Base-by-base conservation (phyloP, 1,140 invertebrate genomes). In the Carposina sasakii region DNA sequence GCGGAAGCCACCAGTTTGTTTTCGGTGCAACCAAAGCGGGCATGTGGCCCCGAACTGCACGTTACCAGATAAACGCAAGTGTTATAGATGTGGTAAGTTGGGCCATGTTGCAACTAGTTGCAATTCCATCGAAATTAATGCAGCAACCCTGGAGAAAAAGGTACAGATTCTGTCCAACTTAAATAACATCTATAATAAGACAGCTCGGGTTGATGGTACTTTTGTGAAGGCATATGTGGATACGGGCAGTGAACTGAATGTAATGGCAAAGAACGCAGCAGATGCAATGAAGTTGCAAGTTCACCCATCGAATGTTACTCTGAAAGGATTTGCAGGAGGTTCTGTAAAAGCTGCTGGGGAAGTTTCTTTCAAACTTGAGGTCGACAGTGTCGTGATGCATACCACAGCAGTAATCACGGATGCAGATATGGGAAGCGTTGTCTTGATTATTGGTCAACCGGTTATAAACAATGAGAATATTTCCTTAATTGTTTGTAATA, bases 281-380 rank as follows among this genome's bases (percentile, higher is more conserved):
- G 5, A n/a, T 8, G 28, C 30, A 9, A 8, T 46, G 30, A n/a
- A 5, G n/a, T 15, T 46, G 17, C 12, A 20, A 9, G 34, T 46
- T 6, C 16, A 19, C 12, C 44, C 44, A 20, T 34, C 44, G n/a
- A 4, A 46, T 8, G 19, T 46, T 3, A 22, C 22, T 13, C 44
- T 46, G 30, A 46, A 46, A 24, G 44, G 44, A 15, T 46, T 46
- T 23, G 15, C 44, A 12, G 44, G 44, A 19, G 44, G 19, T 2
- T 6, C 6, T 10, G 28, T 46, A 5, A 33, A 31, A 19, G 19
- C 28, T 9, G 1, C 12, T 5, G 44, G 44, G 34, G 10, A 15
- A 15, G 44, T 46, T 15, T 5, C 15, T 13, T 34, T 46, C 21
- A 36, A 20, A 20, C 28, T 46, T 12, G 22, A 31, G 19, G 19